A percentile compares a stretch with the other conserved stretches of the same genome.
These are phyloP conservation scores for Gopherus flavomarginatus DNA, from an alignment of 2,113 vertebrate genomes.

Conservation along the genomic window DNA sequence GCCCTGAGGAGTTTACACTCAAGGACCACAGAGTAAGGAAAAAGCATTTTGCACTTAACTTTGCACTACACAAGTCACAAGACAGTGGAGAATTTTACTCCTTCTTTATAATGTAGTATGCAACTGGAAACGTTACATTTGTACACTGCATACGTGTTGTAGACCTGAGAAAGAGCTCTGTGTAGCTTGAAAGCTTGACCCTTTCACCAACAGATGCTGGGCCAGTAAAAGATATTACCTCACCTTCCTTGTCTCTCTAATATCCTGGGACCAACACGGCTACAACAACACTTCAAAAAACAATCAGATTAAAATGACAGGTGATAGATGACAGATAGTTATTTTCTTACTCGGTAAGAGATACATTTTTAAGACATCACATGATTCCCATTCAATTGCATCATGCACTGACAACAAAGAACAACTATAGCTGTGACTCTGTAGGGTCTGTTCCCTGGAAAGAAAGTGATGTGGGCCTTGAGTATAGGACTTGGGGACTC, in stretches of 20 bases:
- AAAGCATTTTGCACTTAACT: slow-evolving; percentile 31
- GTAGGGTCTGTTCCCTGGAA: too few relatives aligned
- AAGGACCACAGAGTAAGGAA: neutral
- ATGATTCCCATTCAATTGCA: neutral
- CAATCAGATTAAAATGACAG: neutral
- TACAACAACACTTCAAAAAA: neutral
- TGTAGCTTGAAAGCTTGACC: neutral
- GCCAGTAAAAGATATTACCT: too few relatives aligned
- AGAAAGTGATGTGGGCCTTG: neutral
- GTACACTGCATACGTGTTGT: slow-evolving; percentile 45
- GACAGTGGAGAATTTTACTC: slow-evolving; percentile 48
- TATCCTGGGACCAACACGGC: neutral
- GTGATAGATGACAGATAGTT: neutral
- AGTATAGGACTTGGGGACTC: neutral
- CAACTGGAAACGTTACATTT: slow-evolving; percentile 60
- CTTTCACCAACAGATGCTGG: too few relatives aligned
- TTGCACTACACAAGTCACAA: neutral
- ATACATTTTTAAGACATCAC: neutral
- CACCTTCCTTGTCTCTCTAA: neutral
- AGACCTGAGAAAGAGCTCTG: neutral
- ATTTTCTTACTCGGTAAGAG: neutral
- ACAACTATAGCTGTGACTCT: neutral
- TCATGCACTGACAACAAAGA: neutral
- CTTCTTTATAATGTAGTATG: neutral
- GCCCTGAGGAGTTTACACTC: neutral